These are phyloP conservation scores for Metalampra italica DNA, from an alignment of 2,888 invertebrate genomes.

Conservation along the genomic window DNA sequence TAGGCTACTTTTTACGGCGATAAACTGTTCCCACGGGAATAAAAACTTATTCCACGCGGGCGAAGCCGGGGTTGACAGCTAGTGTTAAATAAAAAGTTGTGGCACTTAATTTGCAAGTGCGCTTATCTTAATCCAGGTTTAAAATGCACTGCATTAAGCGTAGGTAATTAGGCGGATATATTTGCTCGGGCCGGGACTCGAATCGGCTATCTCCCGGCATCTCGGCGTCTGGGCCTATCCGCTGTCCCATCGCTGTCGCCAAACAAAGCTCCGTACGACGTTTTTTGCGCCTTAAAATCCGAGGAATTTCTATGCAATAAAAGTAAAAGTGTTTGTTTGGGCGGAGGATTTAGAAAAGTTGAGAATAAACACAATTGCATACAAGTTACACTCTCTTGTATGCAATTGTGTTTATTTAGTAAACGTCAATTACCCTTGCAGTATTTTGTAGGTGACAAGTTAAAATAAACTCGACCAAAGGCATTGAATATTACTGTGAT, in stretches of 20 bases:
- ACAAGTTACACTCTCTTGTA: background rate
- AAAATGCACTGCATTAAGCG: constrained; percentile 26
- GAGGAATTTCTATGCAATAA: constrained; percentile 32
- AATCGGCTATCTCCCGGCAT: constrained; percentile 58
- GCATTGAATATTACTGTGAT: too few species aligned
- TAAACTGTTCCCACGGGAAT: too few species aligned
- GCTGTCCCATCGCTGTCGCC: constrained; percentile 32
- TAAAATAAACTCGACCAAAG: too few species aligned
- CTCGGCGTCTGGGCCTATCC: constrained; percentile 45
- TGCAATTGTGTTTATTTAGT: too few species aligned
- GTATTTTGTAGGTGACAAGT: too few species aligned
- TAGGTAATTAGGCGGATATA: constrained; percentile 59
- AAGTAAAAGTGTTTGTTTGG: constrained; percentile 20
- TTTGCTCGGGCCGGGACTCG: constrained; percentile 44
- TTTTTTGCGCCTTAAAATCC: constrained; percentile 30
- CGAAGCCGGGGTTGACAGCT: too few species aligned
- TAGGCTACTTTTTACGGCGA: too few species aligned
- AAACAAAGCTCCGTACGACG: constrained; percentile 38
- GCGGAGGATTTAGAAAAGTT: constrained; percentile 8
- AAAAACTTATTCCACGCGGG: too few species aligned
- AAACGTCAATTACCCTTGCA: too few species aligned
- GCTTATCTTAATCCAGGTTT: constrained; percentile 3
- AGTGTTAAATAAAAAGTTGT: too few species aligned
- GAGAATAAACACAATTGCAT: too few species aligned
- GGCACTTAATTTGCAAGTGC: too few species aligned